phyloP scores from a whole-genome alignment of 2,797 vertebrate genomes.

The Alectoris magna region DNA sequence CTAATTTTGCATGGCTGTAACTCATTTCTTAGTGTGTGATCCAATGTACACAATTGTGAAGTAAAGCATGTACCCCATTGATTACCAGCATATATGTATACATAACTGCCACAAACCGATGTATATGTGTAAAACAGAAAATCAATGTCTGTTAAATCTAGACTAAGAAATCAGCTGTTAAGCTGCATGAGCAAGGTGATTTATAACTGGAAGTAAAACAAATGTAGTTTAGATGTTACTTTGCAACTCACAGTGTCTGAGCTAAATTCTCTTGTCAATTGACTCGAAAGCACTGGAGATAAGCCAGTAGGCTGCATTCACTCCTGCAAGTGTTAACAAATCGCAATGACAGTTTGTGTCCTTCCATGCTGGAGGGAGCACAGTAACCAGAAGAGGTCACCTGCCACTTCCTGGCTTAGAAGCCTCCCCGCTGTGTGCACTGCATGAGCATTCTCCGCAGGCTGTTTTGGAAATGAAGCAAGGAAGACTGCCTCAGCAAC shows the following conservation, averaged over 20 bases:
- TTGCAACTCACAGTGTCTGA: neutral
- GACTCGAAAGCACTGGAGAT: neutral
- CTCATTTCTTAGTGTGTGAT: neutral
- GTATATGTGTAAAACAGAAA: neutral
- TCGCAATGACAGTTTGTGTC: neutral
- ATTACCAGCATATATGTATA: neutral
- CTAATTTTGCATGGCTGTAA: neutral
- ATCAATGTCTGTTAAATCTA: neutral
- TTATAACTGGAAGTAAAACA: neutral
- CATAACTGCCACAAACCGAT: neutral
- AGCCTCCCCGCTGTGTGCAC: neutral
- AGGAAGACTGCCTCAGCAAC: neutral
- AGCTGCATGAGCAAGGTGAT: neutral
- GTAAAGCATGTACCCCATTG: neutral
- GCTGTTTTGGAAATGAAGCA: neutral
- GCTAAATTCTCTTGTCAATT: neutral
- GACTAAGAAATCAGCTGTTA: neutral
- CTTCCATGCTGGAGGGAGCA: neutral
- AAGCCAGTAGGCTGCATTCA: neutral
- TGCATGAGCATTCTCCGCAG: rapidly evolving
- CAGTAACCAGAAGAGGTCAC: neutral
- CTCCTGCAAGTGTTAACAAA: neutral
- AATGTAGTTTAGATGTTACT: neutral
- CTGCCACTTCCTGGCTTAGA: neutral
- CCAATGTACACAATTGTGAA: neutral